Percentiles rank a stretch among this genome's conserved stretches.
Evolutionary conservation across 1,140 invertebrate genomes (phyloP).

Genomic region (Argopecten irradians): DNA sequence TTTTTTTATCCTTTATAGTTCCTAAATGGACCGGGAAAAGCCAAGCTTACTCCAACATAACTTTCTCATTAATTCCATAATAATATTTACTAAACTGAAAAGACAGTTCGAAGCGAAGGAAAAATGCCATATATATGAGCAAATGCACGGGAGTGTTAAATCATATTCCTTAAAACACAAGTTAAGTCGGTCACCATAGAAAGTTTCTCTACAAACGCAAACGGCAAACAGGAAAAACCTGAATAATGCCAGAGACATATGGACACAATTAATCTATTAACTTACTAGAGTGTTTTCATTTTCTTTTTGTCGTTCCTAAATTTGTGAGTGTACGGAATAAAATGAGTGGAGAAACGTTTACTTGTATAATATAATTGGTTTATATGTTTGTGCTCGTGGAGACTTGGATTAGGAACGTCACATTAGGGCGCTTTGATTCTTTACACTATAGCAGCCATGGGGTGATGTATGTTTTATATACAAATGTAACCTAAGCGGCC

Average conservation of each 20-base stretch:
- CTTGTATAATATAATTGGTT: neutral
- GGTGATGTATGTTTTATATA: constrained; percentile 18
- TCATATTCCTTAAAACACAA: too few species aligned
- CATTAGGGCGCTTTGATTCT: neutral
- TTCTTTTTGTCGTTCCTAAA: neutral
- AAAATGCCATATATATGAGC: too few species aligned
- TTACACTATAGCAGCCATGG: neutral
- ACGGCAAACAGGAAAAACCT: neutral
- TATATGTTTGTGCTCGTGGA: neutral
- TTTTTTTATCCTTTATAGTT: too few species aligned
- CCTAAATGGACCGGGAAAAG: too few species aligned
- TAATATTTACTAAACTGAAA: too few species aligned
- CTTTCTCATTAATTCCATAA: too few species aligned
- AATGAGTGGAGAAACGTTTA: neutral
- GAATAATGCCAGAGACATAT: neutral
- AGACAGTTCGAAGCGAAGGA: too few species aligned
- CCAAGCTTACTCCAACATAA: too few species aligned
- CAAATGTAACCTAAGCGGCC: constrained; percentile 9
- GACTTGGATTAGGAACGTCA: neutral
- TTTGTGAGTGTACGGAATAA: neutral
- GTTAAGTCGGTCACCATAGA: neutral
- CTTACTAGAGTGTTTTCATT: neutral
- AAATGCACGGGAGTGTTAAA: too few species aligned
- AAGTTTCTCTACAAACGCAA: neutral
- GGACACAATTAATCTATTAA: constrained; percentile 8